Evolutionary conservation across 2,113 vertebrate genomes (phyloP).

Genomic region (Sinocyclocheilus anophthalmus): DNA sequence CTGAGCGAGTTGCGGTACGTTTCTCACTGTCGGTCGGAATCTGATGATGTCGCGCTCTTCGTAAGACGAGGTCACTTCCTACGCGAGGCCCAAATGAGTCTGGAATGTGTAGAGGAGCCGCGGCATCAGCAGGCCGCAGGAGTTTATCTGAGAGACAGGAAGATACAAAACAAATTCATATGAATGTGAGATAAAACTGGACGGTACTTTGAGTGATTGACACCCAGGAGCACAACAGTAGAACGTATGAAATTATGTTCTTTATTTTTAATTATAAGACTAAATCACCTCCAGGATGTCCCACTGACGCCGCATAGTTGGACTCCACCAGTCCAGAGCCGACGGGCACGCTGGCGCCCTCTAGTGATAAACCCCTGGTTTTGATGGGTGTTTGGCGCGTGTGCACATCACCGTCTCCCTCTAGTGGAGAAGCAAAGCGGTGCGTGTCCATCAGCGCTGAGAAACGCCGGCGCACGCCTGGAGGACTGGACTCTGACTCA

Average conservation of each 20-base stretch:
- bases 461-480: constrained; percentile 85
- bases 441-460: constrained; percentile 88
- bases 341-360: constrained; percentile 68
- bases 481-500: constrained; percentile 87
- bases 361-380: constrained; percentile 72
- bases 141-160: constrained; percentile 64
- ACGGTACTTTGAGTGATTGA: too few relatives aligned
- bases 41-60: constrained; percentile 83
- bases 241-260: neutral
- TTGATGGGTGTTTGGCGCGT: constrained; percentile 65
- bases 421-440: constrained; percentile 82
- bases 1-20: constrained; percentile 69
- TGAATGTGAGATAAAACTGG: too few relatives aligned
- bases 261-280: neutral
- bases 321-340: constrained; percentile 68
- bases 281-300: constrained; percentile 65
- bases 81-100: constrained; percentile 70
- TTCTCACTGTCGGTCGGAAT: constrained; percentile 82
- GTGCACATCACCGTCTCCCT: constrained; percentile 76
- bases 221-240: neutral
- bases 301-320: constrained; percentile 48
- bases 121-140: constrained; percentile 69
- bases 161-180: too few relatives aligned
- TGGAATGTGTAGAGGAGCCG: constrained; percentile 52
- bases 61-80: constrained; percentile 85